Conservation (phyloP, 2,888 invertebrate species). For the Catocala nupta region DNA sequence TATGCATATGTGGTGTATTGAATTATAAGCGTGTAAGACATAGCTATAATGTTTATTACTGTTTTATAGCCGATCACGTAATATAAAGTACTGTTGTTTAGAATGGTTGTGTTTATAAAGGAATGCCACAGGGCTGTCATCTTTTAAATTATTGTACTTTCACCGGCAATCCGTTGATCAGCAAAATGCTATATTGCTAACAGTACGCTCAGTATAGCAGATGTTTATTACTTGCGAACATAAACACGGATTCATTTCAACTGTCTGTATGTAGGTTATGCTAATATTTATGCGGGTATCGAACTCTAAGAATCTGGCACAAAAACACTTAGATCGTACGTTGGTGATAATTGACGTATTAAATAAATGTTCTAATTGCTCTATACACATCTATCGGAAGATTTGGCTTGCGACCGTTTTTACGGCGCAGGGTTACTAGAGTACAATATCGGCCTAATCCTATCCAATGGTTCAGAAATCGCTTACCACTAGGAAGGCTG, state of each 20-base stretch:
- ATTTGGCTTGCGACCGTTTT: too few species aligned
- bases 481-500: too few species aligned
- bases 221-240: not conserved
- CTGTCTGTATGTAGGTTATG: not conserved
- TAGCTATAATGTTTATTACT: constrained; percentile 29
- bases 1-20: constrained; percentile 2
- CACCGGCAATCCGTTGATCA: constrained; percentile 1
- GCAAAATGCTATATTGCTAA: constrained; percentile 1
- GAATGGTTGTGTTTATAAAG: constrained; percentile 34
- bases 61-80: constrained; percentile 44
- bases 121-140: constrained; percentile 27
- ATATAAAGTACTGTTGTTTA: constrained; percentile 38
- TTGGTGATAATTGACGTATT: too few species aligned
- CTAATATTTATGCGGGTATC: not conserved
- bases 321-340: too few species aligned
- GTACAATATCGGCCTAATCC: too few species aligned
- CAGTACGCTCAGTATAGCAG: not conserved
- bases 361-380: too few species aligned
- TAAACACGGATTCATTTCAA: not conserved
- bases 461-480: too few species aligned
- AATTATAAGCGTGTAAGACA: constrained; percentile 16
- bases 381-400: too few species aligned
- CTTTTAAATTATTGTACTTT: constrained; percentile 14
- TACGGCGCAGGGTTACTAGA: too few species aligned
- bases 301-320: constrained; percentile 4